These are phyloP conservation scores for Tenebrosternarchus preto DNA, from an alignment of 2,113 vertebrate genomes.

Conservation along the genomic window DNA sequence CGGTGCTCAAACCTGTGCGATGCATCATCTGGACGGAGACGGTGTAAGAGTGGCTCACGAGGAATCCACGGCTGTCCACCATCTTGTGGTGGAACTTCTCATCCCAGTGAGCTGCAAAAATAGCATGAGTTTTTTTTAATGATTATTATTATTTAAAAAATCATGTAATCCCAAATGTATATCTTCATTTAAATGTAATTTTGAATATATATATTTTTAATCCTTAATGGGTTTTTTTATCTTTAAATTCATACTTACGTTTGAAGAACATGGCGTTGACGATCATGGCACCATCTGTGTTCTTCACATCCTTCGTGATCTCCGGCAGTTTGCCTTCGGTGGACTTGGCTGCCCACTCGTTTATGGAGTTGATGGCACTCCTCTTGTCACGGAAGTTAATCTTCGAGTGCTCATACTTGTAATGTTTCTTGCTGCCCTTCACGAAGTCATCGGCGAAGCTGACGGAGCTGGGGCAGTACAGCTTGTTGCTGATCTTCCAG, in stretches of 20 bases:
- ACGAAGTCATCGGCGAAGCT: constrained; percentile 88
- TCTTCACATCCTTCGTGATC: constrained; percentile 90
- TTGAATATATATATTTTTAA: too few relatives aligned
- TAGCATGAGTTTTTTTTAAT: background rate
- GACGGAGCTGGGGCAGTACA: constrained; percentile 92
- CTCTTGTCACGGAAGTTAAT: constrained; percentile 97
- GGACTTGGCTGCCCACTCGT: constrained; percentile 92
- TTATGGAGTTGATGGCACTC: constrained; percentile 92
- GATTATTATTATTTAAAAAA: background rate
- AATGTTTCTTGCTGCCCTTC: constrained; percentile 93
- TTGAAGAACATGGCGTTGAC: constrained; percentile 99
- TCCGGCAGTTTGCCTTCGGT: constrained; percentile 89
- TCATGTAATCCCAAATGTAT: background rate
- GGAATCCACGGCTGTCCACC: constrained; percentile 93
- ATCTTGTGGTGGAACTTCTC: constrained; percentile 94
- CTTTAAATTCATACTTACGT: constrained; percentile 78
- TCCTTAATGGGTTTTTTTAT: too few relatives aligned
- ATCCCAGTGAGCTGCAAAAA: constrained; percentile 88
- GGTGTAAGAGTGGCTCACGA: constrained; percentile 88
- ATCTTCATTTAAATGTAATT: too few relatives aligned
- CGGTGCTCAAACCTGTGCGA: constrained; percentile 82
- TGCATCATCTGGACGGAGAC: constrained; percentile 94
- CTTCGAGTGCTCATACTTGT: constrained; percentile 93
- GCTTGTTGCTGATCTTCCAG: constrained; percentile 92
- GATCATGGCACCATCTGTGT: constrained; percentile 90